Evolutionary conservation across 2,888 invertebrate genomes (phyloP), one percentile per base, ranked within the genome.

Genomic region (Actias luna): DNA sequence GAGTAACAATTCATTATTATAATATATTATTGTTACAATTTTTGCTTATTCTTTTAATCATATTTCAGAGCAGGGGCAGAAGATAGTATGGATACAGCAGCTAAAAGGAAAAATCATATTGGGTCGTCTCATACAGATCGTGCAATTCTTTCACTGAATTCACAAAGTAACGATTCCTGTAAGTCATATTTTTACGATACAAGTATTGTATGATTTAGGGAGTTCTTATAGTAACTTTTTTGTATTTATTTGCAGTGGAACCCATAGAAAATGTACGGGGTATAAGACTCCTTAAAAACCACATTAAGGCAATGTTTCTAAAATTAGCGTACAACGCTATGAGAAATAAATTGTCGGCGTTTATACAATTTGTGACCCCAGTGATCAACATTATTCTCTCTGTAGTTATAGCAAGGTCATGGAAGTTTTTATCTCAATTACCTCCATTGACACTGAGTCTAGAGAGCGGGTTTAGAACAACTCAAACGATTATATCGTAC

Each of bases 391-490:
- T 92, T 33, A 77, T 83, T 1, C 73, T 92, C 74, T 90, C 92
- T 7, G 91, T 92, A 35, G 64, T 86, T 12, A 89, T 92, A 68
- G 77, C 91, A 0, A 80, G 91, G 63, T 90, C 92, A 14, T 92
- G 92, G 92, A 86, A 86, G 66, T 92, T 92, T 63, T 77, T 92
- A 59, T 82, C 85, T 0, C 93, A 94, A 69, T 84, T 96, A n/a
- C 95, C 95, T 0, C 87, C 95, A 0, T 81, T 95, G 65, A 80
- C 82, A 0, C 87, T 96, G 27, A 90, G 89, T 29, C 81, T 95
- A 31, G 77, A 85, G 63, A 85, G 93, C 63, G 89, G 89, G 0
- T 92, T 89, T 67, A 71, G 68, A 42, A 67, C 68, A 0, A 91
- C 92, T 0, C 77, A 90, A 68, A 89, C 89, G 1, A 68, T 92